phyloP scores from a whole-genome alignment of 2,888 invertebrate species.

The Mellilla xanthometata region DNA sequence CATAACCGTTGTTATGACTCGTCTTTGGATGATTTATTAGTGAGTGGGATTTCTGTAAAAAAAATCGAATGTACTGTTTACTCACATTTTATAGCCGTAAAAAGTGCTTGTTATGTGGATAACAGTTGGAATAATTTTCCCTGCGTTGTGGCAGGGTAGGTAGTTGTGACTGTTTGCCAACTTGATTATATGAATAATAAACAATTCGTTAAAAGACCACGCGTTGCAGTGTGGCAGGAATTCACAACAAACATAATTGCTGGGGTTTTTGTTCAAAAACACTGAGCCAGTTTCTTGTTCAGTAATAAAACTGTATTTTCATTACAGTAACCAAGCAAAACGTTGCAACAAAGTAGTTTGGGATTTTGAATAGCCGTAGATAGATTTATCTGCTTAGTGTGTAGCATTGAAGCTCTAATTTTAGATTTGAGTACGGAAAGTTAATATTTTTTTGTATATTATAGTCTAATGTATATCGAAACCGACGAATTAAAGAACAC shows the following conservation, averaged over 20 bases:
- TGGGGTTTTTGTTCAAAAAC: conserved; percentile 3
- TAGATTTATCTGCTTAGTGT: too few relatives aligned
- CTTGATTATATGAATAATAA: conserved; percentile 27
- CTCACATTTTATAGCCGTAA: too few relatives aligned
- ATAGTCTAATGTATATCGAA: too few relatives aligned
- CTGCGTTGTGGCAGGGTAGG: not conserved
- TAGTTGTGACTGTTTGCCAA: conserved; percentile 16
- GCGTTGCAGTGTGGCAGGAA: conserved; percentile 12
- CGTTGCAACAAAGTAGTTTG: not conserved
- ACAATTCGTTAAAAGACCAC: conserved; percentile 25
- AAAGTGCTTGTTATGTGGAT: not conserved
- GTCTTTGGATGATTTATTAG: too few relatives aligned
- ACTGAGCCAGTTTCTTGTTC: not conserved
- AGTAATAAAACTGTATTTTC: not conserved
- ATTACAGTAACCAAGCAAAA: not conserved
- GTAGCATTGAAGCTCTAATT: too few relatives aligned
- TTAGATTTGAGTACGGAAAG: too few relatives aligned
- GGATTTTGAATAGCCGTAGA: too few relatives aligned
- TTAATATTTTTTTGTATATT: too few relatives aligned
- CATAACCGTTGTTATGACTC: too few relatives aligned
- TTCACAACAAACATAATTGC: conserved; percentile 1
- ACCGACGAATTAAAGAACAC: too few relatives aligned
- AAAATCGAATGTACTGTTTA: too few relatives aligned
- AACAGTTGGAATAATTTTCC: conserved; percentile 4
- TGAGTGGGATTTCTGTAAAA: too few relatives aligned